Base-by-base conservation (phyloP, 1,140 invertebrate genomes). In the Ostrea denselamellosa region DNA sequence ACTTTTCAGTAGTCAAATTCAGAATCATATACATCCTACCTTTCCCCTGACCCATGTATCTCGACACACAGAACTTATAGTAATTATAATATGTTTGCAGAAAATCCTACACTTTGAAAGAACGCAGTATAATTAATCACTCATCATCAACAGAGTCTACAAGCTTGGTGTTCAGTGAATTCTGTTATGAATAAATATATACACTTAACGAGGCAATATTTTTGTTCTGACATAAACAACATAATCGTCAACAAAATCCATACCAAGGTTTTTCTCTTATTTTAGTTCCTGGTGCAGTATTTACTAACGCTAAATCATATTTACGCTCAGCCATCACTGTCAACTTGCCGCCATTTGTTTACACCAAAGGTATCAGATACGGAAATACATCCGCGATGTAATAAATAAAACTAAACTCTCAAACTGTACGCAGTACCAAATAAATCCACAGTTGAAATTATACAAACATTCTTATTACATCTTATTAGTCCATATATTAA, bases 241-340 rank as follows among this genome's bases (percentile, higher is more conserved):
- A 44, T 1, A 44, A 44, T 44, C 34, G 1, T 44, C 34, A 2
- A 44, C 28, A 83, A 19, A 62, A 28, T 86, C 8, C 65, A 87
- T 92, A 94, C 93, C 93, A 94, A 88, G 93, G 89, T 83, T 93
- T 92, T 51, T 85, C 89, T 86, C 90, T 87, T 65, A 94, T 93
- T 86, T 92, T 93, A 85, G 93, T 93, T 52, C 92, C 92, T 58
- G 90, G 92, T 44, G 90, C 53, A 22, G 93, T 94, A 68, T 92
- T 90, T 8, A 93, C 89, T 8, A 93, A 86, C 14, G 91, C 90
- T 34, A 94, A 89, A 87, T 93, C 89, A 81, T 94, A 94, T 90
- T 94, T 94, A 52, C 85, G 87, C 83, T 93, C 93, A 8, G 93
- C 93, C 89, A 93, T 89, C 17, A 28, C 58, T 58, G 17, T 58